Conservation (phyloP, 2,888 invertebrate genomes). For the Orthosia gothica region DNA sequence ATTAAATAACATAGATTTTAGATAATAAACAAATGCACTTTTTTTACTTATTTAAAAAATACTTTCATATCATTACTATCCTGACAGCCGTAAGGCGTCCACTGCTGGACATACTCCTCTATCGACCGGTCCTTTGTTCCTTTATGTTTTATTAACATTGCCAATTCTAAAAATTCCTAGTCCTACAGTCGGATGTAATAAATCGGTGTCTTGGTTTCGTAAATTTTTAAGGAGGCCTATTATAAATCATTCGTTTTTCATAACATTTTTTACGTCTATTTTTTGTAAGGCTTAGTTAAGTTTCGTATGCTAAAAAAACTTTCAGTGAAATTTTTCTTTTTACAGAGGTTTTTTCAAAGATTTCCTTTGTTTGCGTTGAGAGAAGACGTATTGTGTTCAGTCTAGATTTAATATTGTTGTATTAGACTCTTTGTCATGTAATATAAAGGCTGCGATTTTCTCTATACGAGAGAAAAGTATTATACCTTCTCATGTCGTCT, state of each 20-base stretch:
- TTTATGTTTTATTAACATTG: background rate
- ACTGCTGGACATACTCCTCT: no score
- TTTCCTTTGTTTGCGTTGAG: constrained; percentile 52
- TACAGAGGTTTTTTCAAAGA: constrained; percentile 22
- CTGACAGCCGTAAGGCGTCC: no score
- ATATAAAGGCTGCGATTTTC: background rate
- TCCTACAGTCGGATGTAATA: constrained; percentile 65
- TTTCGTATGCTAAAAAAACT: constrained; percentile 63
- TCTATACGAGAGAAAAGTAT: background rate
- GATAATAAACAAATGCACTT: no score
- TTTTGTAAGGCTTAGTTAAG: constrained; percentile 68
- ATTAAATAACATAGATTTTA: no score
- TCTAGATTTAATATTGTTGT: constrained; percentile 46
- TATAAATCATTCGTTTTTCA: constrained; percentile 76
- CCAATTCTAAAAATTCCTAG: constrained; percentile 41
- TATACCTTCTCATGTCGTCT: background rate
- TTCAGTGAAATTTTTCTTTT: constrained; percentile 44
- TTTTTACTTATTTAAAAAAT: no score
- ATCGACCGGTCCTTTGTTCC: no score
- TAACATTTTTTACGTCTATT: constrained; percentile 72
- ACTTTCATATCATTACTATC: no score
- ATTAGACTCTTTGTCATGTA: constrained; percentile 30
- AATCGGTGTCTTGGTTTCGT: constrained; percentile 75
- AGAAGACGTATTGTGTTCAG: constrained; percentile 43
- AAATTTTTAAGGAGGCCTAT: constrained; percentile 72